Conservation (phyloP, 2,113 vertebrate genomes). For the Ivindomyrus marchei region DNA sequence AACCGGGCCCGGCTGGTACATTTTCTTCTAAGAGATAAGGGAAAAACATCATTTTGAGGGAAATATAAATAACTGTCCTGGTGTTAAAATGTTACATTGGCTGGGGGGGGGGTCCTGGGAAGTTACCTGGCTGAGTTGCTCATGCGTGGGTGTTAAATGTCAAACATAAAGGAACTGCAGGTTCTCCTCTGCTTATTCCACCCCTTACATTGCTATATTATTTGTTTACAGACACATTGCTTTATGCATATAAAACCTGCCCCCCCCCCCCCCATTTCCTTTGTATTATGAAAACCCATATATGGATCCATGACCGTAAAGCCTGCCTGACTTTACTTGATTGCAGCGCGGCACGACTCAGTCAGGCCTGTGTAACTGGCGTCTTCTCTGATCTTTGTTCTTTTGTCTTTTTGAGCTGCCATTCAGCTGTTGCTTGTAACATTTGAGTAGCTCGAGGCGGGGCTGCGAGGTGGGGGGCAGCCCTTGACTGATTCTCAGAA, state of each 20-base stretch:
- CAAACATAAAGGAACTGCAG: not conserved
- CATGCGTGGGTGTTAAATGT: not conserved
- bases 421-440: not conserved
- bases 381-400: not conserved
- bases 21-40: not conserved
- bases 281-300: not conserved
- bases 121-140: not conserved
- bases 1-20: not conserved
- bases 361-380: not conserved
- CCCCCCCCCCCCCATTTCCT: not conserved
- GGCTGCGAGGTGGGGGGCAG: not conserved
- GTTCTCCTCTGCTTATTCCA: not conserved
- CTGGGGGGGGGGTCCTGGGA: not conserved
- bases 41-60: not conserved
- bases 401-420: not conserved
- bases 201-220: not conserved
- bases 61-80: not conserved
- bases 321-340: not conserved
- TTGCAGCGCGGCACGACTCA: not conserved
- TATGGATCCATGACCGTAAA: not conserved
- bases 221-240: not conserved
- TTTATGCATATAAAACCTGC: not conserved
- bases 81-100: not conserved
- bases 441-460: not conserved
- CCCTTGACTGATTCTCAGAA: not conserved